phyloP scores from a whole-genome alignment of 2,797 vertebrate genomes.

The Melanotaenia boesemani region DNA sequence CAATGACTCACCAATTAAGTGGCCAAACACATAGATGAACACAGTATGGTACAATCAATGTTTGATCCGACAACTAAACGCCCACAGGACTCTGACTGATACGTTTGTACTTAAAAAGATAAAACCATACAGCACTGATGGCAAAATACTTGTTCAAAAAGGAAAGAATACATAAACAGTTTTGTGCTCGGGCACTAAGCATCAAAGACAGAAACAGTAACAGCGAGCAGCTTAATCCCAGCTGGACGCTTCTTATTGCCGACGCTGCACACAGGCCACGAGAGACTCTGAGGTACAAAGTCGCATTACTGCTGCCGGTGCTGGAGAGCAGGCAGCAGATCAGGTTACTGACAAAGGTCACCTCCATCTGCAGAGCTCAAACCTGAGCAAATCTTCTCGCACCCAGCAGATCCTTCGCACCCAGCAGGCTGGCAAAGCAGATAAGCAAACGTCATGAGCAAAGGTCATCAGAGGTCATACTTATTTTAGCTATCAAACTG shows the following conservation, averaged over 20 bases:
- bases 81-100: neutral
- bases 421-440: neutral
- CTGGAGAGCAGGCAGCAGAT: neutral
- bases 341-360: conserved; percentile 11
- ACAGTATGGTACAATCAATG: neutral
- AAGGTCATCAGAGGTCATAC: neutral
- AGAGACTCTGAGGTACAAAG: neutral
- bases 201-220: conserved; percentile 1
- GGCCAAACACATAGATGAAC: conserved; percentile 6
- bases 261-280: neutral
- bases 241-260: neutral
- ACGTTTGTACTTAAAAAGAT: neutral
- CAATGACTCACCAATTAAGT: conserved; percentile 21
- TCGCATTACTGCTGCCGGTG: neutral
- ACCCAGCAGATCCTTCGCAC: neutral
- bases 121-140: neutral
- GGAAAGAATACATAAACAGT: neutral
- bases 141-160: neutral
- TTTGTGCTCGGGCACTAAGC: neutral
- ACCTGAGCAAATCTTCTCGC: neutral
- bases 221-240: neutral
- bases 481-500: neutral
- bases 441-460: neutral
- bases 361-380: neutral
- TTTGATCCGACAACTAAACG: neutral